phyloP scores from a whole-genome alignment of 2,888 invertebrate genomes.

The Odontocerum albicorne region DNA sequence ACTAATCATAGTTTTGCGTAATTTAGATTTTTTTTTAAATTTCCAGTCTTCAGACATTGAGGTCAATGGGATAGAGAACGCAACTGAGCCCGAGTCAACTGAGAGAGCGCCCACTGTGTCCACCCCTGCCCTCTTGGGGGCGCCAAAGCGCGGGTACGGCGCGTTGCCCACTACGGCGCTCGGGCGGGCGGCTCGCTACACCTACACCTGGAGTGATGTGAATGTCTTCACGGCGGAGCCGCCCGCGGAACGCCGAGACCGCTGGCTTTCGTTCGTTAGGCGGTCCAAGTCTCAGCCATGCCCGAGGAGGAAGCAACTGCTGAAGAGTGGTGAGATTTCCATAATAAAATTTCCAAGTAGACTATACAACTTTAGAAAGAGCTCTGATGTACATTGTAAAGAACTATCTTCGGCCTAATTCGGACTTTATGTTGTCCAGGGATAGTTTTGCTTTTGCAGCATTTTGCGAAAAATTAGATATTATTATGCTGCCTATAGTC shows the following conservation, averaged over 20 bases:
- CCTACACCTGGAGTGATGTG: slow-evolving; percentile 78
- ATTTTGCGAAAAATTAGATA: too few relatives aligned
- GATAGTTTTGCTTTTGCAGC: too few relatives aligned
- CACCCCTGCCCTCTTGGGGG: neutral
- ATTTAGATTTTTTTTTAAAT: too few relatives aligned
- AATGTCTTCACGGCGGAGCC: slow-evolving; percentile 72
- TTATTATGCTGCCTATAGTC: too few relatives aligned
- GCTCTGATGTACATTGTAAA: too few relatives aligned
- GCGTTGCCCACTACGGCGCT: slow-evolving; percentile 12
- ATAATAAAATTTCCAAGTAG: too few relatives aligned
- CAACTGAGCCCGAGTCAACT: too few relatives aligned
- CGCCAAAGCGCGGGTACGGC: slow-evolving; percentile 39
- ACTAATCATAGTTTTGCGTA: too few relatives aligned
- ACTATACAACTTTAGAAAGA: too few relatives aligned
- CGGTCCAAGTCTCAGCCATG: slow-evolving; percentile 50
- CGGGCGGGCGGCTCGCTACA: slow-evolving; percentile 46
- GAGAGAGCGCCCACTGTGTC: too few relatives aligned
- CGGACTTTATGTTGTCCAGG: too few relatives aligned
- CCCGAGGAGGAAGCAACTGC: slow-evolving; percentile 67
- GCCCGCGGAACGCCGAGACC: slow-evolving; percentile 46
- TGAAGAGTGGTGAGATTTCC: slow-evolving; percentile 74
- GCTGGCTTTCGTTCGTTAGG: slow-evolving; percentile 48
- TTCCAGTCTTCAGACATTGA: slow-evolving; percentile 8
- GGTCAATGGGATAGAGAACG: neutral
- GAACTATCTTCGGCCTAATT: too few relatives aligned